Evolutionary conservation across 2,797 vertebrate genomes (phyloP).

Genomic region (Pipistrellus pipistrellus): DNA sequence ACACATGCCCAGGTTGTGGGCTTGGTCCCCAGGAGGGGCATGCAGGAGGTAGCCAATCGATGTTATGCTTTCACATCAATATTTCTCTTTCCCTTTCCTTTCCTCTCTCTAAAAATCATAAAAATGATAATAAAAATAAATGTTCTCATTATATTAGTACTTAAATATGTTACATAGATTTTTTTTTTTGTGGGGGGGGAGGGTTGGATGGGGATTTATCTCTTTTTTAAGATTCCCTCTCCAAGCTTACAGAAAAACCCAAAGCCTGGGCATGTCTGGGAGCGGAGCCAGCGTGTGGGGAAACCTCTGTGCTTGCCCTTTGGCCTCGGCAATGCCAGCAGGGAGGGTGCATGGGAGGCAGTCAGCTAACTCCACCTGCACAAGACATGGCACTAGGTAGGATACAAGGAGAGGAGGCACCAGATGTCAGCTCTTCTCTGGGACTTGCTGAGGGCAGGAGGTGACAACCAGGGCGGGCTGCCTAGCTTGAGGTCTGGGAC

Average conservation of each 20-base stretch:
- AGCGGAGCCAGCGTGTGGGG: slow-evolving; percentile 23
- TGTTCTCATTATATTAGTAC: background rate
- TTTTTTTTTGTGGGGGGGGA: accelerated
- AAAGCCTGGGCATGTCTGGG: slow-evolving; percentile 56
- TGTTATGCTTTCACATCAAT: no score
- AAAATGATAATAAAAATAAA: background rate
- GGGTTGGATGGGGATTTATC: background rate
- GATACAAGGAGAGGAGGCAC: slow-evolving; percentile 75
- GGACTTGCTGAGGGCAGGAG: slow-evolving; percentile 73
- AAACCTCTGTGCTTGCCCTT: slow-evolving; percentile 22
- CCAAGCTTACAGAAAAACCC: slow-evolving; percentile 67
- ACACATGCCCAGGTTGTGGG: no score
- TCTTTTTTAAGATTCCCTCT: slow-evolving; percentile 59
- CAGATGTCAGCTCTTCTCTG: slow-evolving; percentile 81
- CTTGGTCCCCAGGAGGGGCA: no score
- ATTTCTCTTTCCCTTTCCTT: no score
- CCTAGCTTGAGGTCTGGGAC: slow-evolving; percentile 80
- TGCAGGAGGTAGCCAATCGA: no score
- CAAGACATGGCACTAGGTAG: slow-evolving; percentile 65
- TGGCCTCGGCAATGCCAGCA: slow-evolving; percentile 41
- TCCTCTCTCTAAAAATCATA: no score
- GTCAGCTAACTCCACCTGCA: background rate
- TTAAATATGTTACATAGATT: background rate
- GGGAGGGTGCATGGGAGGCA: slow-evolving; percentile 53
- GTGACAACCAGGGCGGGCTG: slow-evolving; percentile 76